These are phyloP conservation scores for Halcyon senegalensis DNA, from an alignment of 2,113 vertebrate genomes.

Conservation along the genomic window DNA sequence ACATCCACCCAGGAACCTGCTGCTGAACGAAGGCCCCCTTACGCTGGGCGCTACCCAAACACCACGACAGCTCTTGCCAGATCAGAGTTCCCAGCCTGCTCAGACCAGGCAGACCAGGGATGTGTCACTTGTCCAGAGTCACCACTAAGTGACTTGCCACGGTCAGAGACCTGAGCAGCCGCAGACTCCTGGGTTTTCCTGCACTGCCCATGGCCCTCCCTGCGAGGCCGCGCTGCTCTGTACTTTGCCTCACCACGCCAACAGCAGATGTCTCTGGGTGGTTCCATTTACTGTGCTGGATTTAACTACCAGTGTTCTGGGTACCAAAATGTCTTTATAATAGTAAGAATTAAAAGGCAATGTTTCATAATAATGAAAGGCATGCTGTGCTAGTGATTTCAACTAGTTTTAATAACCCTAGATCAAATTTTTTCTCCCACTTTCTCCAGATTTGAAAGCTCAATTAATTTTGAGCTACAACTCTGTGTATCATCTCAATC, in stretches of 20 bases:
- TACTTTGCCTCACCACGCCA: rapidly evolving
- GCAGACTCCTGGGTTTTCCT: rapidly evolving
- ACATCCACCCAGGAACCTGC: rapidly evolving
- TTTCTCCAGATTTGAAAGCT: constrained; percentile 31
- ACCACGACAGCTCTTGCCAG: background rate
- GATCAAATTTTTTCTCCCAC: background rate
- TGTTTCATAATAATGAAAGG: background rate
- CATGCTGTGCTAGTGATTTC: background rate
- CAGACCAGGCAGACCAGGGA: too few relatives aligned
- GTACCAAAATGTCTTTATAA: background rate
- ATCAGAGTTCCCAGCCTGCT: rapidly evolving
- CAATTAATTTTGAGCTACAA: constrained; percentile 42
- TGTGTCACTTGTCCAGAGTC: rapidly evolving
- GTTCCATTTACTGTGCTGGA: background rate
- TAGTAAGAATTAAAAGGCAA: background rate
- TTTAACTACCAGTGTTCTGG: background rate
- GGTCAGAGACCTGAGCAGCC: background rate
- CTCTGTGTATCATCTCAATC: constrained; percentile 44
- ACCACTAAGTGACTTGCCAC: rapidly evolving
- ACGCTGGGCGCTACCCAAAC: background rate
- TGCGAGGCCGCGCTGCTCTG: background rate
- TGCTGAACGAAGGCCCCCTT: rapidly evolving
- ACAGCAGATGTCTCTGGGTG: background rate
- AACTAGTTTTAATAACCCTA: constrained; percentile 13
- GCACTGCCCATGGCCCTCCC: rapidly evolving